Base-by-base conservation (phyloP, 2,888 invertebrate species). In the Zygothrica quintamaculata region DNA sequence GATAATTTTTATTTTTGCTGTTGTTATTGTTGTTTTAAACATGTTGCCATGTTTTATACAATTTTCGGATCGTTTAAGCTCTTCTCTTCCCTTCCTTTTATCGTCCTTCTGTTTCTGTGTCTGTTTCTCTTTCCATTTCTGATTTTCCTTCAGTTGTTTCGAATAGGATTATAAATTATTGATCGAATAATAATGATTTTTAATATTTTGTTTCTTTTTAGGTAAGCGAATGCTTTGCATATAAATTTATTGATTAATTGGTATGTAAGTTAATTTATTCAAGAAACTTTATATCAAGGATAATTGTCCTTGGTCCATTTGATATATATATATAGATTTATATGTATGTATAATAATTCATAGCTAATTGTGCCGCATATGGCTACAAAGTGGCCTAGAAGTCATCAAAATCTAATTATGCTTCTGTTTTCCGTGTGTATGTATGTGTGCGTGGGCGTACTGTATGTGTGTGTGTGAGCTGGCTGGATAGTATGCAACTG, bases 401-500 rank as follows among this genome's bases (percentile, higher is more conserved):
- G 42, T 42, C 37, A 36, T 36, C 11, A n/a, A 50, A 71, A 69
- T 62, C 15, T 12, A 57, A 62, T 62, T 70, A 73, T 42, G 6
- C 36, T 53, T 11, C 9, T 36, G 2, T 5, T 12, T 4, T 12
- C 4, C 13, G 36, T 36, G 18, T 22, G 18, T 22, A n/a, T 8
- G 26, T 11, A 25, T 26, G 12, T 7, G 6, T 26, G n/a, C 18
- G 11, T 53, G 9, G 13, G 8, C 13, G 8, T 18, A 34, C n/a
- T 46, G 8, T 40, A 16, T 46, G 36, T 47, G 31, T 42, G 15
- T 42, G 40, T 39, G 42, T 40, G 42, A 12, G 16, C 67, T 47
- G 13, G 22, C 60, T 51, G 9, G 47, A 60, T 79, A 76, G 57
- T 84, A 61, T 79, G 86, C 84, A 80, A 78, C 56, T 71, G 31